These are phyloP conservation scores for Capromys pilorides DNA, from an alignment of 2,797 vertebrate species.

Conservation along the genomic window DNA sequence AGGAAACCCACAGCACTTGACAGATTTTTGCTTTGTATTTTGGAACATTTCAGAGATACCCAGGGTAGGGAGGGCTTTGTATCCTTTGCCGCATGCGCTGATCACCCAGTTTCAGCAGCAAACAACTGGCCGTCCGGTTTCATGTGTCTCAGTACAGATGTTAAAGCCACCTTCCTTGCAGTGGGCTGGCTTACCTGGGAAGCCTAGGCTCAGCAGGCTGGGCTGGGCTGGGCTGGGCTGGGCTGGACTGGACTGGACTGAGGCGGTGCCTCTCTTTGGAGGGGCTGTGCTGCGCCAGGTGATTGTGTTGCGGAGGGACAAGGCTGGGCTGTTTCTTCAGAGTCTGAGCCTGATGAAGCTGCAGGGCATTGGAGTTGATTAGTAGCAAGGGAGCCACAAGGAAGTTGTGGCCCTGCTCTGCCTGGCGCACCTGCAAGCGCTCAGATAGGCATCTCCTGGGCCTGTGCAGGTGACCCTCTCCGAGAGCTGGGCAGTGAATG, in stretches of 20 bases:
- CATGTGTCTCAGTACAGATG: background rate
- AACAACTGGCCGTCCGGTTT: background rate
- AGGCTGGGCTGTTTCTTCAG: background rate
- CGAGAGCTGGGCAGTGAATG: slow-evolving; percentile 98
- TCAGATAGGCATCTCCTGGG: background rate
- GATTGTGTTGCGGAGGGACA: background rate
- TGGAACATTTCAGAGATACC: no score
- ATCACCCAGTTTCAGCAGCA: background rate
- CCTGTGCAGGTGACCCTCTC: slow-evolving; percentile 92
- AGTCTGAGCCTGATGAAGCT: background rate
- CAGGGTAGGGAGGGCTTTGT: no score
- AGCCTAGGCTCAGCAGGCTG: background rate
- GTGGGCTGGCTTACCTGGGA: background rate
- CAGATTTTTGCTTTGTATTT: no score
- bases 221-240: background rate
- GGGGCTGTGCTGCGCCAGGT: background rate
- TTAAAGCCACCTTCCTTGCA: background rate
- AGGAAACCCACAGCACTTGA: no score
- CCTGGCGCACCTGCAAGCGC: background rate
- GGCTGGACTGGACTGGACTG: no score
- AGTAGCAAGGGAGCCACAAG: background rate
- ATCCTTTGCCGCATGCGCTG: no score
- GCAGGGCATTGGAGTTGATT: background rate
- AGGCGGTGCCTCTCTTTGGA: background rate
- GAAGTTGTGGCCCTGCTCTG: background rate